Evolutionary conservation across 2,797 vertebrate genomes (phyloP).

Genomic region (Sternotherus odoratus): DNA sequence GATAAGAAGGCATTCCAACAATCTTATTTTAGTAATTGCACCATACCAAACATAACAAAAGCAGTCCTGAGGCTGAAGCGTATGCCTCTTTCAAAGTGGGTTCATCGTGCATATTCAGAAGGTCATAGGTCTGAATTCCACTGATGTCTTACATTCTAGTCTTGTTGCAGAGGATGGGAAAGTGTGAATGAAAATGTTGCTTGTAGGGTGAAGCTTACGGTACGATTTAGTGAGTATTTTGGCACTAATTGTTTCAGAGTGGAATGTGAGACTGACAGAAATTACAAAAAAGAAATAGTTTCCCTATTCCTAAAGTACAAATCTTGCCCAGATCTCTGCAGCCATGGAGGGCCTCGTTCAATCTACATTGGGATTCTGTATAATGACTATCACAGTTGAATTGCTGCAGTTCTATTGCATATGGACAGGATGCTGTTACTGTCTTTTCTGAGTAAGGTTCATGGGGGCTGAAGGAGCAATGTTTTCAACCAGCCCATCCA

Average conservation of each 20-base stretch:
- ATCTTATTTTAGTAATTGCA: slow-evolving; percentile 64
- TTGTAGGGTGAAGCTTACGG: background rate
- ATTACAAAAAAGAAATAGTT: background rate
- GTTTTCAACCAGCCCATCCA: background rate
- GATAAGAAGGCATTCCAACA: slow-evolving; percentile 52
- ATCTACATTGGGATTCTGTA: background rate
- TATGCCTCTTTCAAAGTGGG: slow-evolving; percentile 40
- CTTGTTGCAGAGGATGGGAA: slow-evolving; percentile 56
- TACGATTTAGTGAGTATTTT: slow-evolving; percentile 27
- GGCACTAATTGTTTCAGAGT: background rate
- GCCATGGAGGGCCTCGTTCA: background rate
- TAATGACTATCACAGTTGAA: background rate
- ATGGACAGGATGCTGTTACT: background rate
- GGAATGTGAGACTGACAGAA: background rate
- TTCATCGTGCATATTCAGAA: slow-evolving; percentile 62
- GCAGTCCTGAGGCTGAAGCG: slow-evolving; percentile 39
- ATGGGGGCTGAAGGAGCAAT: background rate
- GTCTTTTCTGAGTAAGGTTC: background rate
- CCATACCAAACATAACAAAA: slow-evolving; percentile 63
- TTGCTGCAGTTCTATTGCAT: background rate
- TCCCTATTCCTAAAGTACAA: background rate
- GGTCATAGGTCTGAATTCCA: slow-evolving; percentile 68
- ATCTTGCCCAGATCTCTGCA: background rate
- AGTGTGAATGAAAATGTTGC: slow-evolving; percentile 62
- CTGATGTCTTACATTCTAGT: slow-evolving; percentile 61